phyloP scores from a whole-genome alignment of 2,797 vertebrate species.

The Sparidentex hasta region DNA sequence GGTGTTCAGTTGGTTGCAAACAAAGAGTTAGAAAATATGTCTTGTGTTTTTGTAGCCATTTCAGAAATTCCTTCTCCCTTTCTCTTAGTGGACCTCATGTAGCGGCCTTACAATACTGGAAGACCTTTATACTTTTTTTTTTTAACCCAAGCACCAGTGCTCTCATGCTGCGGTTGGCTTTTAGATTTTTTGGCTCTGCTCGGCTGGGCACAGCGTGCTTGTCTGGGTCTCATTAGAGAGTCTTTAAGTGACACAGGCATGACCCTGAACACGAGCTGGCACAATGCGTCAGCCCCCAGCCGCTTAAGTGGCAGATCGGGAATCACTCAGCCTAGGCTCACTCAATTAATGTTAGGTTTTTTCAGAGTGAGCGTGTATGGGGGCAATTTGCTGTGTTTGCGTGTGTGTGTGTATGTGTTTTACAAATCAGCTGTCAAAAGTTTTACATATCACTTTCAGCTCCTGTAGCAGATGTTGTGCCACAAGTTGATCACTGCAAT shows the following conservation, averaged over 20 bases:
- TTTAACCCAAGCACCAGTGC: constrained; percentile 17
- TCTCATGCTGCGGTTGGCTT: constrained; percentile 43
- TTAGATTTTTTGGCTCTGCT: constrained; percentile 48
- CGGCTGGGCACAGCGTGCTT: constrained; percentile 51
- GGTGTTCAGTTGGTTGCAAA: too few species aligned
- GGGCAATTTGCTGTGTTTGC: constrained; percentile 36
- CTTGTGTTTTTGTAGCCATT: constrained; percentile 5
- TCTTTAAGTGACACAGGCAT: constrained; percentile 71
- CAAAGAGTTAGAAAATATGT: background rate
- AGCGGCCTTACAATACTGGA: constrained; percentile 7
- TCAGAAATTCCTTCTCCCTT: background rate
- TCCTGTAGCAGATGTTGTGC: constrained; percentile 41
- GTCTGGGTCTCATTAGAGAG: constrained; percentile 79
- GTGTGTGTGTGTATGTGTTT: constrained; percentile 38
- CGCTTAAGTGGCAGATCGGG: constrained; percentile 67
- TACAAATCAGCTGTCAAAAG: constrained; percentile 62
- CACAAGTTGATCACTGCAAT: constrained; percentile 31
- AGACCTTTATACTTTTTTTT: constrained; percentile 6
- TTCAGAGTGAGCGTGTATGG: constrained; percentile 1
- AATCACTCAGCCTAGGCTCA: constrained; percentile 60
- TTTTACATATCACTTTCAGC: constrained; percentile 52
- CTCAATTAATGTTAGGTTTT: constrained; percentile 61
- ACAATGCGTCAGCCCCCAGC: constrained; percentile 61
- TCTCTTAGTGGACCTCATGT: constrained; percentile 17
- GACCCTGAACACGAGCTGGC: constrained; percentile 78